Percentiles rank a stretch among this genome's conserved stretches.
phyloP scores from a whole-genome alignment of 2,888 invertebrate genomes.

The Galerucella calmariensis region DNA sequence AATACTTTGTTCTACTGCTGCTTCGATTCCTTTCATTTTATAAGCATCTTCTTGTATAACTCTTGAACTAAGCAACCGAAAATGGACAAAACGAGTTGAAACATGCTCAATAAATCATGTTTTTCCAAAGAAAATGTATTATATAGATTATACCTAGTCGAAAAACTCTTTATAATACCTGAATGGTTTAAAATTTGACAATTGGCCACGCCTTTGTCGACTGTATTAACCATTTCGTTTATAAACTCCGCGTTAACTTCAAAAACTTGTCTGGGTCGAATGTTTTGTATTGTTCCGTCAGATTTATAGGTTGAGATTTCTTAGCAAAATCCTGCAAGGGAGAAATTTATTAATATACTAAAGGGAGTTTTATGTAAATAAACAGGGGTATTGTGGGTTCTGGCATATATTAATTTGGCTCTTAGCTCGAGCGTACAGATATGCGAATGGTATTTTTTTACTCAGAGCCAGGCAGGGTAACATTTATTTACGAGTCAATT shows the following conservation, averaged over 20 bases:
- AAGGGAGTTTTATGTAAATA: constrained; percentile 35
- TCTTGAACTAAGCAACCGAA: too few relatives aligned
- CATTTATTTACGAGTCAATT: background rate
- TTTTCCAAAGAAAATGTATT: too few relatives aligned
- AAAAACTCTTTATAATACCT: too few relatives aligned
- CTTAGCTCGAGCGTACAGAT: constrained; percentile 10
- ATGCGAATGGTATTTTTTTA: constrained; percentile 17
- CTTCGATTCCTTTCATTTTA: too few relatives aligned
- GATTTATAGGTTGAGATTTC: constrained; percentile 39
- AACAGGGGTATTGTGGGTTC: constrained; percentile 18
- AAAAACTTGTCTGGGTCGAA: constrained; percentile 29
- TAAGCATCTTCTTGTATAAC: too few relatives aligned
- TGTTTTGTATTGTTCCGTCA: constrained; percentile 40
- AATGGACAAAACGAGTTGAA: too few relatives aligned
- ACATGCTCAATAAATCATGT: too few relatives aligned
- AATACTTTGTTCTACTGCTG: too few relatives aligned
- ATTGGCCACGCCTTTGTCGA: too few relatives aligned
- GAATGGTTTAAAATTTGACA: too few relatives aligned
- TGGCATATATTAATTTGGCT: constrained; percentile 28
- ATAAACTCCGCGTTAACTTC: constrained; percentile 27
- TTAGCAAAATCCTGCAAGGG: constrained; percentile 21
- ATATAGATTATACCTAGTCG: too few relatives aligned
- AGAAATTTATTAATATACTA: constrained; percentile 35
- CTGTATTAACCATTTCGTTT: background rate
- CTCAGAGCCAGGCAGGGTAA: background rate